These are phyloP conservation scores for Sphaeramia orbicularis DNA, from an alignment of 2,797 vertebrate species.

Conservation along the genomic window DNA sequence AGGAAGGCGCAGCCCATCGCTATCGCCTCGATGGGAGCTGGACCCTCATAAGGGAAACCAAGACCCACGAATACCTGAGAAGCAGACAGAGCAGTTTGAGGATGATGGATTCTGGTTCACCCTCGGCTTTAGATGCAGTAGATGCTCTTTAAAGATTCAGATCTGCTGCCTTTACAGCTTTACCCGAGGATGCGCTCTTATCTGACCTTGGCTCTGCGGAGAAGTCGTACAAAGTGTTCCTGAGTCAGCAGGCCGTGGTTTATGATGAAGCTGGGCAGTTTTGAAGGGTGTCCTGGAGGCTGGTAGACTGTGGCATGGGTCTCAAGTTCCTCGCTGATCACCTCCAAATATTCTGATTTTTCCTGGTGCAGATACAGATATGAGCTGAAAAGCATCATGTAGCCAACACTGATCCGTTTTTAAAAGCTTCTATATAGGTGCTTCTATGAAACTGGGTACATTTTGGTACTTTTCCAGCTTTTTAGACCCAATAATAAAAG, in stretches of 20 bases:
- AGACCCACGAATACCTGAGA: constrained; percentile 83
- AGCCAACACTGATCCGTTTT: not conserved
- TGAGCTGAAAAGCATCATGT: not conserved
- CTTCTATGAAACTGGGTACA: too few relatives aligned
- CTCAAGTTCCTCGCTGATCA: constrained; percentile 75
- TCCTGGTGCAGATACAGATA: constrained; percentile 55
- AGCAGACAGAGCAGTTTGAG: not conserved
- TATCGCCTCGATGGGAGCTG: constrained; percentile 82
- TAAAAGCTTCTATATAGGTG: too few relatives aligned
- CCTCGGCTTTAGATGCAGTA: not conserved
- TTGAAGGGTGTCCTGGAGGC: constrained; percentile 54
- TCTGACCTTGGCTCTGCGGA: constrained; percentile 79
- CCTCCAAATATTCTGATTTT: constrained; percentile 76
- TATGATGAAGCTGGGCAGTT: constrained; percentile 70
- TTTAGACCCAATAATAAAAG: too few relatives aligned
- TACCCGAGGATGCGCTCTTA: not conserved
- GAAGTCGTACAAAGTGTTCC: constrained; percentile 74
- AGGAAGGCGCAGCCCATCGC: constrained; percentile 81
- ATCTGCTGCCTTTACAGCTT: not conserved
- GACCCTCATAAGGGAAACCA: constrained; percentile 84
- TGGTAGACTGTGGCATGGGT: constrained; percentile 81
- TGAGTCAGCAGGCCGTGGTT: constrained; percentile 83
- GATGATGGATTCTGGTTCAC: too few relatives aligned
- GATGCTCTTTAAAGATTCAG: not conserved
- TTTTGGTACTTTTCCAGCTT: too few relatives aligned